Evolutionary conservation across 2,888 invertebrate genomes (phyloP).

Genomic region (Cosmia trapezina): DNA sequence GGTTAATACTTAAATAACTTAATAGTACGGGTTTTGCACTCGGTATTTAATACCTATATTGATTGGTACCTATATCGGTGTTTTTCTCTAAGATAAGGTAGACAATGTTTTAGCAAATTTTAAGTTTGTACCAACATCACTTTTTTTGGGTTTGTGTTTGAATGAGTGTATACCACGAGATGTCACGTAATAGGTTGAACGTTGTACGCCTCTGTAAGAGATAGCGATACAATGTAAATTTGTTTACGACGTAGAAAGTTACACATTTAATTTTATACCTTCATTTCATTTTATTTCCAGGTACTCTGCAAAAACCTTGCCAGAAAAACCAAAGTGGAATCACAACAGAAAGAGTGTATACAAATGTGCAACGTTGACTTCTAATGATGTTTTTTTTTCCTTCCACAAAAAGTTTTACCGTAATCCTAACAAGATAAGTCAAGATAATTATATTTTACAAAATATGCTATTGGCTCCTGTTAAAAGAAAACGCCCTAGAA

Average conservation of each 20-base stretch:
- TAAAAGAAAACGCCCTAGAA: constrained; percentile 47
- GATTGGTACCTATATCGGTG: constrained; percentile 34
- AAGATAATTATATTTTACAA: constrained; percentile 53
- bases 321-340: constrained; percentile 37
- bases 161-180: constrained; percentile 36
- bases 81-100: constrained; percentile 36
- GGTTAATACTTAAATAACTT: constrained; percentile 36
- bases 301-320: constrained; percentile 46
- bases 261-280: constrained; percentile 42
- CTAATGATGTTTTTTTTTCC: constrained; percentile 43
- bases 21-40: constrained; percentile 36
- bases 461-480: constrained; percentile 41
- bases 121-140: constrained; percentile 35
- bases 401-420: constrained; percentile 48
- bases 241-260: constrained; percentile 32
- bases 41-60: constrained; percentile 34
- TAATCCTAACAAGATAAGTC: constrained; percentile 44
- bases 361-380: constrained; percentile 45
- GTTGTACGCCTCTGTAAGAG: constrained; percentile 33
- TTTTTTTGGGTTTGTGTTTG: constrained; percentile 34
- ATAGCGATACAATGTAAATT: constrained; percentile 31
- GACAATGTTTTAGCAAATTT: constrained; percentile 31
- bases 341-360: constrained; percentile 37
- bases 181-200: constrained; percentile 34
- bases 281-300: constrained; percentile 38